phyloP scores from a whole-genome alignment of 2,797 vertebrate genomes.

The Nannoperca obscura region DNA sequence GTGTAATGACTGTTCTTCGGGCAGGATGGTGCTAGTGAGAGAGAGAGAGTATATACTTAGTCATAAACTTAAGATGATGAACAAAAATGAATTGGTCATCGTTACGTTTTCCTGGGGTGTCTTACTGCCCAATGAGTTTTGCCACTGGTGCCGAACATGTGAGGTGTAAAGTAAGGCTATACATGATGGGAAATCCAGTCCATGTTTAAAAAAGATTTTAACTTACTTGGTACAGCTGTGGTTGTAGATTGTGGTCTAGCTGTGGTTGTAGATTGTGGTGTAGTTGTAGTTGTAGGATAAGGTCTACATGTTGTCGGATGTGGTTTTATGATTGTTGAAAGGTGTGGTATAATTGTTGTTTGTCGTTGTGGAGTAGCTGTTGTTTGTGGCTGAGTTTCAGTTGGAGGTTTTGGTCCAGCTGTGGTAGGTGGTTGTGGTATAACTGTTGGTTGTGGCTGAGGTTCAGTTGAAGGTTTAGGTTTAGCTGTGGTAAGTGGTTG shows the following conservation, averaged over 20 bases:
- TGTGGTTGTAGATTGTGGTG: slow-evolving; percentile 31
- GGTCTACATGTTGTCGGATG: too few relatives aligned
- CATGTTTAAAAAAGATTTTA: not conserved
- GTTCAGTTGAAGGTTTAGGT: slow-evolving; percentile 8
- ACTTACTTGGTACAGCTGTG: slow-evolving; percentile 50
- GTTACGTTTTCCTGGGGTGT: not conserved
- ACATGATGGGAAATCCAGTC: not conserved
- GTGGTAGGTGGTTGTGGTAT: slow-evolving; percentile 32
- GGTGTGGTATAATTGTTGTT: not conserved
- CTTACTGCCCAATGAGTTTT: not conserved
- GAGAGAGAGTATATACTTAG: slow-evolving; percentile 1
- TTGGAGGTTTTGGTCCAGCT: slow-evolving; percentile 1
- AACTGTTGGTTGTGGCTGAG: not conserved
- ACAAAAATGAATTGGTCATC: not conserved
- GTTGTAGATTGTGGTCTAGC: slow-evolving; percentile 21
- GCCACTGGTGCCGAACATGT: not conserved
- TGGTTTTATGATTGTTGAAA: too few relatives aligned
- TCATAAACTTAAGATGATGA: not conserved
- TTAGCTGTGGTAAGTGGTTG: too few relatives aligned
- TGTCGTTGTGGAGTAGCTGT: not conserved
- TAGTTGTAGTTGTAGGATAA: slow-evolving; percentile 31
- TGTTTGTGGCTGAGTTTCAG: not conserved
- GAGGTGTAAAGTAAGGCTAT: not conserved
- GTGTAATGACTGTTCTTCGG: slow-evolving; percentile 84
- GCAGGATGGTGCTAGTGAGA: slow-evolving; percentile 82